phyloP scores from a whole-genome alignment of 1,140 invertebrate species.

The Brachionus plicatilis region DNA sequence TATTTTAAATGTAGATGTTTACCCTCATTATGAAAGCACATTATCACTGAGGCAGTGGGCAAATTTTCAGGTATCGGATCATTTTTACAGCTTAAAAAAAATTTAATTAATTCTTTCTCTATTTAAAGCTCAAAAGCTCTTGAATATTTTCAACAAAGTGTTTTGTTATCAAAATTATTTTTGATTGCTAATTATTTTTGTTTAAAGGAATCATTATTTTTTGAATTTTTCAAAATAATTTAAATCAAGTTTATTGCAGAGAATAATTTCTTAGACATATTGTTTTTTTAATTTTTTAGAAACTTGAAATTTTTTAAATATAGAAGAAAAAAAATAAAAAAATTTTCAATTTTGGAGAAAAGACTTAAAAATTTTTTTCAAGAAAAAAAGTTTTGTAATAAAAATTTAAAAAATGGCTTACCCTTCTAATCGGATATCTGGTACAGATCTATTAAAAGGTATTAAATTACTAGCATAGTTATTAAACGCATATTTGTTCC shows the following conservation, averaged over 20 bases:
- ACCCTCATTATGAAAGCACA: conserved; percentile 76
- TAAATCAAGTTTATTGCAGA: no score
- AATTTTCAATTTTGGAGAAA: no score
- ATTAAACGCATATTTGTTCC: conserved; percentile 96
- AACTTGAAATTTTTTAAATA: no score
- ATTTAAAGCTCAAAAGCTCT: not conserved
- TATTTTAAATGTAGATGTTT: not conserved
- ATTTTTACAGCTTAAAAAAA: not conserved
- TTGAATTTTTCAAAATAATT: not conserved
- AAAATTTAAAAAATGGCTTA: conserved; percentile 67
- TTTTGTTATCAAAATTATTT: not conserved
- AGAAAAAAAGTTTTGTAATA: not conserved
- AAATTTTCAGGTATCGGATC: conserved; percentile 60
- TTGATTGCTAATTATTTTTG: not conserved
- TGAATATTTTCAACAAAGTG: not conserved
- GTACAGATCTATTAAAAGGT: conserved; percentile 80
- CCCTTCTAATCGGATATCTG: conserved; percentile 89
- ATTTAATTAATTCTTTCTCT: no score
- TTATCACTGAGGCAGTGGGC: conserved; percentile 84
- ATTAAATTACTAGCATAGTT: conserved; percentile 95
- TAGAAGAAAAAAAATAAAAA: no score
- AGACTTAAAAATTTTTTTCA: not conserved
- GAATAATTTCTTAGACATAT: no score
- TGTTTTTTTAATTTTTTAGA: no score
- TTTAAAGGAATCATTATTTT: not conserved